Conservation (phyloP, 2,797 vertebrate species). For the Acanthornis magna region DNA sequence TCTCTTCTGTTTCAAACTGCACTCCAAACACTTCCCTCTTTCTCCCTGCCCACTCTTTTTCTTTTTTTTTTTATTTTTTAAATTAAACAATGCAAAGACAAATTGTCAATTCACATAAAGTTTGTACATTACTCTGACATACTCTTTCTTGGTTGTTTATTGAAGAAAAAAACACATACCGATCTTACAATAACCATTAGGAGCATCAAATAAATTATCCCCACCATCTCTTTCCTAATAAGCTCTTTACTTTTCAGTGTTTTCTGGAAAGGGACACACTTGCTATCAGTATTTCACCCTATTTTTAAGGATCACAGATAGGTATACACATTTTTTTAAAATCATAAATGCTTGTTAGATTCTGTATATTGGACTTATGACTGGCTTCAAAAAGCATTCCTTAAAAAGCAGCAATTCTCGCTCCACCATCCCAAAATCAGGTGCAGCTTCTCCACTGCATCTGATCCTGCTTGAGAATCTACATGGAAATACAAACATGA, state of each 20-base stretch:
- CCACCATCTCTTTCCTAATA: neutral
- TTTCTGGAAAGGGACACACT: neutral
- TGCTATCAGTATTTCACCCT: neutral
- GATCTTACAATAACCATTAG: neutral
- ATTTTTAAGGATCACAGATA: neutral
- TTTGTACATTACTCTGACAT: neutral
- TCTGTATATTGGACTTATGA: neutral
- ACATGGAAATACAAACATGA: conserved; percentile 30
- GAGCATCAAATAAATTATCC: neutral
- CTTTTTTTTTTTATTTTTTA: too few species aligned
- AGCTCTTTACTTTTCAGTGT: neutral
- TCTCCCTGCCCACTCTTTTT: neutral
- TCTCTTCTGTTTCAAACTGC: neutral
- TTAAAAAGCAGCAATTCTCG: neutral
- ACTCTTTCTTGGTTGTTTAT: neutral
- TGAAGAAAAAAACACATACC: neutral
- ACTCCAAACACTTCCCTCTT: neutral
- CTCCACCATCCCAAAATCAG: neutral
- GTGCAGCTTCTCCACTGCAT: neutral
- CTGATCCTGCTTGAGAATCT: neutral
- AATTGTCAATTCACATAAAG: neutral
- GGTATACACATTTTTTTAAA: neutral
- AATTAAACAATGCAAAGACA: neutral
- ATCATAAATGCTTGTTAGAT: neutral
- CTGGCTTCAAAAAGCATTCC: neutral